phyloP scores from a whole-genome alignment of 2,888 invertebrate species.

The Folsomia manolachei region DNA sequence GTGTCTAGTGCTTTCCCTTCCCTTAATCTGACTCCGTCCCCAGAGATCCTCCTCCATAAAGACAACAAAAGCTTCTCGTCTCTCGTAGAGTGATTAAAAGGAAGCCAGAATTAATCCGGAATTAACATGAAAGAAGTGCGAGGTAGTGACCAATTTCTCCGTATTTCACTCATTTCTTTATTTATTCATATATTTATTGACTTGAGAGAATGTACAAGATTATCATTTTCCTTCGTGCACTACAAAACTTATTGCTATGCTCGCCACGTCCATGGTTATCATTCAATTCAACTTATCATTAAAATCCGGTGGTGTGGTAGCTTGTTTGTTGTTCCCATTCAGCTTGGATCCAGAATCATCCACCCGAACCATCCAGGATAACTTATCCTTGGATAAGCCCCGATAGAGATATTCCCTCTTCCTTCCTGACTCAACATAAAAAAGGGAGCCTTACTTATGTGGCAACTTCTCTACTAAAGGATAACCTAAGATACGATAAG shows the following conservation, averaged over 20 bases:
- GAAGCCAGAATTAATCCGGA: not conserved
- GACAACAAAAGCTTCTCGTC: not conserved
- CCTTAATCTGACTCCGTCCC: not conserved
- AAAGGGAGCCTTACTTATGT: too few species aligned
- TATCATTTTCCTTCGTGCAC: not conserved
- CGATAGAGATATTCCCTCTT: too few species aligned
- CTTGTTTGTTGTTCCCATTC: too few species aligned
- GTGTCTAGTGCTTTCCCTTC: too few species aligned
- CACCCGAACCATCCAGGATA: too few species aligned
- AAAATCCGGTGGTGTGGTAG: too few species aligned
- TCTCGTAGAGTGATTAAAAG: not conserved
- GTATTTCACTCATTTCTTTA: not conserved
- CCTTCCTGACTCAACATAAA: too few species aligned
- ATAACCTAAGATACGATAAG: too few species aligned
- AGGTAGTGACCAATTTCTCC: not conserved
- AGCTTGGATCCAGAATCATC: too few species aligned
- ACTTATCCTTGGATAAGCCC: too few species aligned
- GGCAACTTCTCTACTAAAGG: too few species aligned
- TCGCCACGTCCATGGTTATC: not conserved
- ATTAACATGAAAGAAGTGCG: not conserved
- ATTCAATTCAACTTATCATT: not conserved
- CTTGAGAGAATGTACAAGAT: not conserved
- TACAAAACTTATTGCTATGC: not conserved
- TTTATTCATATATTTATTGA: not conserved
- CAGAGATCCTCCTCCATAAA: not conserved